phyloP scores from a whole-genome alignment of 2,113 vertebrate species.

The Syngnathus floridae region DNA sequence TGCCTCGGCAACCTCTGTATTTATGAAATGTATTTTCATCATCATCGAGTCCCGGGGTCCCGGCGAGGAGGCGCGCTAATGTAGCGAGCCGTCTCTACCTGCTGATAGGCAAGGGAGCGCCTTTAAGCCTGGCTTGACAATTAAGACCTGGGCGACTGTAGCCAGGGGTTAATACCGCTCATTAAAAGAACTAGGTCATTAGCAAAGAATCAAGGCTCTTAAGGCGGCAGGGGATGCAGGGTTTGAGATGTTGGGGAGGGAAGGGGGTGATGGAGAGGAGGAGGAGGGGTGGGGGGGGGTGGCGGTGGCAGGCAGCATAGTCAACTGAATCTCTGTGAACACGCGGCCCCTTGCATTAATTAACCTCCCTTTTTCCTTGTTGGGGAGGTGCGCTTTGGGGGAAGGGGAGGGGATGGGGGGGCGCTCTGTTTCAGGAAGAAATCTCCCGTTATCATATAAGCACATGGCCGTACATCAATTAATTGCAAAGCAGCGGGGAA shows the following conservation, averaged over 20 bases:
- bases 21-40: conserved; percentile 65
- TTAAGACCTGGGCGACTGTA: conserved; percentile 99
- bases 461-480: conserved; percentile 93
- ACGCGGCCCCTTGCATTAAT: conserved; percentile 94
- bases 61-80: conserved; percentile 88
- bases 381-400: conserved; percentile 52
- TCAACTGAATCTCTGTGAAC: conserved; percentile 91
- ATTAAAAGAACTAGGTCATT: conserved; percentile 99
- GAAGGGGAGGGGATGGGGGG: conserved; percentile 1
- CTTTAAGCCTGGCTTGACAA: conserved; percentile 96
- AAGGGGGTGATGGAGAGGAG: conserved; percentile 57
- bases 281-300: conserved; percentile 55
- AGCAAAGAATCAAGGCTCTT: conserved; percentile 98
- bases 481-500: conserved; percentile 71
- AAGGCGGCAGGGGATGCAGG: conserved; percentile 84
- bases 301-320: conserved; percentile 76
- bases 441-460: conserved; percentile 82
- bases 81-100: conserved; percentile 78
- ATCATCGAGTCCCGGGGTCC: conserved; percentile 74
- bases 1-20: conserved; percentile 78
- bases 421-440: conserved; percentile 6
- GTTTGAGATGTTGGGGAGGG: conserved; percentile 67
- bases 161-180: conserved; percentile 99
- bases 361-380: conserved; percentile 98
- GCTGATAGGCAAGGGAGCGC: conserved; percentile 75